Evolutionary conservation across 92 coral and sea anemone species (phyloP), one percentile per base, ranked within the genome.

Genomic region (Zoanthus solanderi): DNA sequence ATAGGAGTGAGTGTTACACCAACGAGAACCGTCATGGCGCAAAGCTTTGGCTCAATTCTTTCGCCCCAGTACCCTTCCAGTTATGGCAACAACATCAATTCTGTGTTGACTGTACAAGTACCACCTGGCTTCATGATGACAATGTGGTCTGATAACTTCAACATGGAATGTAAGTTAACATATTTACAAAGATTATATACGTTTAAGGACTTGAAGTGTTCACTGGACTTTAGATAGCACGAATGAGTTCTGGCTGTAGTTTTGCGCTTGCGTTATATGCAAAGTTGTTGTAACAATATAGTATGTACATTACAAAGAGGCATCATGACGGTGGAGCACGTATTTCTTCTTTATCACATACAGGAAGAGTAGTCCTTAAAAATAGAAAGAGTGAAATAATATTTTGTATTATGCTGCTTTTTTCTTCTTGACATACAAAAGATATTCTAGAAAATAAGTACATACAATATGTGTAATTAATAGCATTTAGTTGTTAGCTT

Each of bases 21-120:
- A 30, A 31, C 75, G 31, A 54, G 83, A 58, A 16, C 83, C 8
- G 10, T 78, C 15, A 28, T 30, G 44, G 71, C 83, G 0, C 83
- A 57, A 16, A 57, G 71, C 14, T 28, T 50, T 14, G 71, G 83
- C 4, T 23, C 71, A 32, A 31, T 78, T 45, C 32, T 29, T 69
- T 78, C 83, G 71, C 71, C 83, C 71, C 52, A 32, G 83, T 78
- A 57, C 83, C 83, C 83, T n/a, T 58, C 71, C 14, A 78, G 7
- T 17, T 78, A 78, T n/a, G 67, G 67, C 9, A 32, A 78, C 83
- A 78, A 58, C 50, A 5, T 78, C 34, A 32, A 78, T 10, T 78
- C 83, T 30, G 71, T 78, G 8, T 10, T 78, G 32, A 78, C 83
- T 17, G 3, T 78, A 10, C 71, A n/a, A 78, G 17, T 78, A 3